Evolutionary conservation across 1,140 invertebrate species (phyloP).

Genomic region (Andrena cerasifolii): DNA sequence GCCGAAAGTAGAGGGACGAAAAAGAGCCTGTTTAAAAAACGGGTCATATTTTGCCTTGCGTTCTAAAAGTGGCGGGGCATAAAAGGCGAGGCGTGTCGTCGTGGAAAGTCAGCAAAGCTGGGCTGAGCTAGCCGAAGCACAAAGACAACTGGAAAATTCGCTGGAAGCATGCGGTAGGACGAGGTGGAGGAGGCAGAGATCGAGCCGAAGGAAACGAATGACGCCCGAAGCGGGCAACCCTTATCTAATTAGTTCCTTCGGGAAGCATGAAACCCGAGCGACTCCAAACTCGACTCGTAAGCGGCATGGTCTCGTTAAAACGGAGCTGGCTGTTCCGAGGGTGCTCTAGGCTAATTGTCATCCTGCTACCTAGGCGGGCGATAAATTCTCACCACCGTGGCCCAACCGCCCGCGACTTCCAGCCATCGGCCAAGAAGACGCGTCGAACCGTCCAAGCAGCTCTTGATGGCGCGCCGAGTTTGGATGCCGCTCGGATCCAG

Average conservation of each 20-base stretch:
- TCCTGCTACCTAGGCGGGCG: conserved; percentile 25
- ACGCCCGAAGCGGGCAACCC: conserved; percentile 40
- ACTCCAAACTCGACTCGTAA: conserved; percentile 48
- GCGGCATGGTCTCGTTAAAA: conserved; percentile 51
- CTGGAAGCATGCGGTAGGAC: not conserved
- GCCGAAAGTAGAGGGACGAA: not conserved
- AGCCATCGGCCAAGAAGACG: conserved; percentile 28
- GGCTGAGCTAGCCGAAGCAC: no score
- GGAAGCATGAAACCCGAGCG: conserved; percentile 55
- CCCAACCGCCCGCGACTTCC: conserved; percentile 10
- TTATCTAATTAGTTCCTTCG: conserved; percentile 62
- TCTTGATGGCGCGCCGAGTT: conserved; percentile 25
- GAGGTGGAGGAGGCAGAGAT: not conserved
- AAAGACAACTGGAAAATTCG: not conserved
- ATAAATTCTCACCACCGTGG: conserved; percentile 50
- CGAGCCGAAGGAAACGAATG: conserved; percentile 33
- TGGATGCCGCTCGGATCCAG: conserved; percentile 29
- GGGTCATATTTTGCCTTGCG: not conserved
- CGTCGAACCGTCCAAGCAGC: conserved; percentile 28
- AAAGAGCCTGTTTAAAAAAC: not conserved
- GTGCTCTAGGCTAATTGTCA: conserved; percentile 59
- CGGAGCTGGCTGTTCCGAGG: conserved; percentile 34
- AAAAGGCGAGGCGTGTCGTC: not conserved
- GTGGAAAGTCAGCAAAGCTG: no score
- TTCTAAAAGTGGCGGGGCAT: not conserved